Conservation (phyloP, 2,113 vertebrate genomes). For the Brevimyrus niger region DNA sequence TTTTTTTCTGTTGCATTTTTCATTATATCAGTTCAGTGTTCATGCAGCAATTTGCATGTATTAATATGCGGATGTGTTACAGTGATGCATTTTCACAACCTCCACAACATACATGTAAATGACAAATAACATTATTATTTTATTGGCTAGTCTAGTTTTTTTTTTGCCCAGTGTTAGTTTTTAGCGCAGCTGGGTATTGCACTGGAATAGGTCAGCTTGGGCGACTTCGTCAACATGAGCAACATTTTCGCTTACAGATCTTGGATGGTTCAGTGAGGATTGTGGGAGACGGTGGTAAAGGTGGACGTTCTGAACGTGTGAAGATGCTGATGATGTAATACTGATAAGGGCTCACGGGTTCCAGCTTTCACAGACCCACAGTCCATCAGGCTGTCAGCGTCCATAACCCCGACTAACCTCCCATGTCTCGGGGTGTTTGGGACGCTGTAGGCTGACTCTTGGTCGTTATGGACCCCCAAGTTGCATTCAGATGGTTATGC, state of each 20-base stretch:
- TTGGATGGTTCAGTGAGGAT: neutral
- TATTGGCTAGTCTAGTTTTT: neutral
- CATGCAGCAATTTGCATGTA: neutral
- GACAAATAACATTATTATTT: neutral
- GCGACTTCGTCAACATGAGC: neutral
- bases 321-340: neutral
- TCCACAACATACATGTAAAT: neutral
- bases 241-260: neutral
- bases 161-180: neutral
- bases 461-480: neutral
- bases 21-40: neutral
- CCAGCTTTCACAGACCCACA: neutral
- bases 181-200: neutral
- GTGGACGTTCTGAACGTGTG: neutral
- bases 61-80: neutral
- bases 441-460: neutral
- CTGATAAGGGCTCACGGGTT: neutral
- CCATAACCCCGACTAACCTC: neutral
- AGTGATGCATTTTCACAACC: neutral
- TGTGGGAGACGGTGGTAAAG: neutral
- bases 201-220: neutral
- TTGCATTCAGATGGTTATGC: neutral
- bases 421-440: neutral
- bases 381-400: neutral
- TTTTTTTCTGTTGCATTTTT: neutral